A percentile compares a stretch with the other conserved stretches of the same genome.
Evolutionary conservation across 2,888 invertebrate genomes (phyloP).

Genomic region (Neria commutata): DNA sequence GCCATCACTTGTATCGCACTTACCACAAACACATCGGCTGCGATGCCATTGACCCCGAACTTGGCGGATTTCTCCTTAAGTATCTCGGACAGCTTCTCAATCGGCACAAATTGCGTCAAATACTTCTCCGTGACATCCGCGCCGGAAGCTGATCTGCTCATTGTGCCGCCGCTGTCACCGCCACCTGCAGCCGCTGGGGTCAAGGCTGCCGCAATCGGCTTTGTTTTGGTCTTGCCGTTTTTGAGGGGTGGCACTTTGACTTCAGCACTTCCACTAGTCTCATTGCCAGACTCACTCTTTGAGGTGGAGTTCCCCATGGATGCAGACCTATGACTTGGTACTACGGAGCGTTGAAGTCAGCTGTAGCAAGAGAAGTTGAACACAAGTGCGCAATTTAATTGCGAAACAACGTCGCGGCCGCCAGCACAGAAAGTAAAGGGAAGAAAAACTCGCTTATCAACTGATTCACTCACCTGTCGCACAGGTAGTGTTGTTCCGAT

Average conservation of each 20-base stretch:
- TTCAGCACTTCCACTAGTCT: slow-evolving; percentile 34
- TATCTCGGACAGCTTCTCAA: slow-evolving; percentile 79
- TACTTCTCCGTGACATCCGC: slow-evolving; percentile 71
- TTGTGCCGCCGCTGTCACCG: slow-evolving; percentile 25
- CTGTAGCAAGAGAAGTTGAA: slow-evolving; percentile 33
- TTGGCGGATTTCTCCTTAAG: slow-evolving; percentile 72
- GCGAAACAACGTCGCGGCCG: slow-evolving; percentile 35
- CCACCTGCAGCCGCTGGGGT: slow-evolving; percentile 7
- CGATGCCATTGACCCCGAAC: slow-evolving; percentile 75
- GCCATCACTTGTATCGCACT: slow-evolving; percentile 28
- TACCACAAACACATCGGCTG: slow-evolving; percentile 64
- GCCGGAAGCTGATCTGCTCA: slow-evolving; percentile 71
- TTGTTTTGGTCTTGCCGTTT: slow-evolving; percentile 33
- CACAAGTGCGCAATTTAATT: slow-evolving; percentile 42
- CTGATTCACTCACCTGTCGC: no score
- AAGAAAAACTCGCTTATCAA: background rate
- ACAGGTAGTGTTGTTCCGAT: no score
- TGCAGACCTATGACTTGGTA: slow-evolving; percentile 17
- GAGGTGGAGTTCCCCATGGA: slow-evolving; percentile 50
- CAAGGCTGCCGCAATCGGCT: slow-evolving; percentile 7
- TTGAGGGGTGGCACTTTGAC: slow-evolving; percentile 39
- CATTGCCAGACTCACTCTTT: slow-evolving; percentile 44
- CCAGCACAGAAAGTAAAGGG: slow-evolving; percentile 31
- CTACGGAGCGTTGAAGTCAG: slow-evolving; percentile 10
- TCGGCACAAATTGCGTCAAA: slow-evolving; percentile 71